Evolutionary conservation across 2,888 invertebrate species (phyloP).

Genomic region (Chironomus riparius): DNA sequence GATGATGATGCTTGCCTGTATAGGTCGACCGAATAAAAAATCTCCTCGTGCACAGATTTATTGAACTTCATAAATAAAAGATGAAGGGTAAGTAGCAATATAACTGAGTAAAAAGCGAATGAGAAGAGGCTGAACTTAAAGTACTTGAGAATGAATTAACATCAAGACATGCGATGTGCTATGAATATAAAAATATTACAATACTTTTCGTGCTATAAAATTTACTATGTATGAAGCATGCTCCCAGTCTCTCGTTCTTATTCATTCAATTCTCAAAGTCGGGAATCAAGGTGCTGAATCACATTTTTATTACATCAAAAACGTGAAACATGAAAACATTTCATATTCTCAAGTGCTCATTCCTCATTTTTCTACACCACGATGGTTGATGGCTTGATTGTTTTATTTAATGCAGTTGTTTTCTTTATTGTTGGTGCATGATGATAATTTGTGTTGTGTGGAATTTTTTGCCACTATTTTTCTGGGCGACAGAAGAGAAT

Average conservation of each 20-base stretch:
- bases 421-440: no score
- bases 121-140: neutral
- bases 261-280: neutral
- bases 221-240: neutral
- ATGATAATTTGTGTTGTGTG: no score
- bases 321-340: neutral
- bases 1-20: no score
- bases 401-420: no score
- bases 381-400: no score
- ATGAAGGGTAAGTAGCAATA: conserved; percentile 18
- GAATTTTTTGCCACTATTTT: no score
- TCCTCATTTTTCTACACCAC: no score
- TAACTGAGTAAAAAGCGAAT: neutral
- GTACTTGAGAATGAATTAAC: conserved; percentile 14
- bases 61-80: conserved; percentile 26
- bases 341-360: neutral
- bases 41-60: conserved; percentile 12
- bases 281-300: neutral
- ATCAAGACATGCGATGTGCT: conserved; percentile 12
- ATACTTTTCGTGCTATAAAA: neutral
- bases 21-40: neutral
- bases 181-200: conserved; percentile 24
- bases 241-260: neutral
- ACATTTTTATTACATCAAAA: neutral
- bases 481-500: no score